phyloP scores from a whole-genome alignment of 1,140 invertebrate species.

The Orius insidiosus region DNA sequence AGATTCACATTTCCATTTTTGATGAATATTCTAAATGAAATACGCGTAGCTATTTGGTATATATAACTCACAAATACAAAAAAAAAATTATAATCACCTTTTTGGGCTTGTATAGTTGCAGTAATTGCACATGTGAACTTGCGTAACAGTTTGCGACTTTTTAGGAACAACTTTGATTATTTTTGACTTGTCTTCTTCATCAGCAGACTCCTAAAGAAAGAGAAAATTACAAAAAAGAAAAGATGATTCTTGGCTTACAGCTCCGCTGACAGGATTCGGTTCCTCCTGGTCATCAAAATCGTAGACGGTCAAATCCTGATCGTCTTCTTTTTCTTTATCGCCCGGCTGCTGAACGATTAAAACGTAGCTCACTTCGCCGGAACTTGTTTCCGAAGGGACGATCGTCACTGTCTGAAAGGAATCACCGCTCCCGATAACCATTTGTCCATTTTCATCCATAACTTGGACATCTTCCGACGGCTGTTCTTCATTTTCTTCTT shows the following conservation, averaged over 20 bases:
- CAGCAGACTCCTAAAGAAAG: conserved; percentile 35
- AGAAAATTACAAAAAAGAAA: not conserved
- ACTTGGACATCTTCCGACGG: conserved; percentile 24
- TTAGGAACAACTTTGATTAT: conserved; percentile 46
- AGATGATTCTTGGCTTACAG: conserved; percentile 10
- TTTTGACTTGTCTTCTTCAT: conserved; percentile 52
- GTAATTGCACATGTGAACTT: conserved; percentile 70
- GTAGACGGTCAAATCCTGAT: conserved; percentile 43
- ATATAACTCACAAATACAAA: no score
- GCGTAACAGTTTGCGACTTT: conserved; percentile 48
- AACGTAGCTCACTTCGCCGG: conserved; percentile 74
- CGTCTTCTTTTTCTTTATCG: conserved; percentile 36
- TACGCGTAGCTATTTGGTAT: no score
- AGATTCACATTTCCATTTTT: no score
- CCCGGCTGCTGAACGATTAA: conserved; percentile 66
- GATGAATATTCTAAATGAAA: no score
- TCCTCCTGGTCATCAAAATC: conserved; percentile 47
- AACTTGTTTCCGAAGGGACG: conserved; percentile 60
- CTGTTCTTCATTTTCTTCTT: conserved; percentile 32
- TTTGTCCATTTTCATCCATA: conserved; percentile 13
- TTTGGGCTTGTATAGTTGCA: conserved; percentile 82
- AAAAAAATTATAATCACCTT: conserved; percentile 36
- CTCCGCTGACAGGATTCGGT: conserved; percentile 24
- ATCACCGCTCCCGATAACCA: conserved; percentile 26
- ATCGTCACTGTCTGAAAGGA: conserved; percentile 71